Evolutionary conservation across 2,113 vertebrate species (phyloP), one percentile per base, ranked within the genome.

Genomic region (Centrocercus urophasianus): DNA sequence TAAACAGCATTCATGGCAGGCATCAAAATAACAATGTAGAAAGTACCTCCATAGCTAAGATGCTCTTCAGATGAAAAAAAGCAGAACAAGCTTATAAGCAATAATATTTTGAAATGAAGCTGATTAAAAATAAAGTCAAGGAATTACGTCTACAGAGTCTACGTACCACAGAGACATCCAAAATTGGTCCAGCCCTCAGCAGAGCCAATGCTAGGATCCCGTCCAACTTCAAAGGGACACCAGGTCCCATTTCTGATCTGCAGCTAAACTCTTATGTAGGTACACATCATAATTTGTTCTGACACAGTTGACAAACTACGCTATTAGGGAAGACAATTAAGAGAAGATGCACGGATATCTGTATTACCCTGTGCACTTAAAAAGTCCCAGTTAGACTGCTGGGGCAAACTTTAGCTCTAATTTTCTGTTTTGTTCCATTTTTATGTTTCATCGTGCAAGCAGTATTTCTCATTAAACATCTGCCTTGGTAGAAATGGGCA

Each of bases 361-460:
- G 8, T 48, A 67, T 57, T 83, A 57, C 8, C 18, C 25, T 52
- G 7, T 60, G n/a, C n/a, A 78, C n/a, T 74, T 64, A 43, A 83
- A 79, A 92, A 32, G 32, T 45, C 32, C 40, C 28, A 48, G 67
- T 60, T 71, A 64, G 67, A 52, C 8, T n/a, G 13, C 25, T 7
- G 1, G 56, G 47, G 18, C 11, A 90, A 93, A 52, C 12, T 11
- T 30, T 57, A 47, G 36, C 34, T 77, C 76, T 72, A 67, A 88
- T 81, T 81, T 86, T 61, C 54, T 56, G 21, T 4, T 94, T 78
- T 73, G 32, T 50, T 89, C 12, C 1, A 74, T 78, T 90, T 91
- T 83, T 83, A 83, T 30, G 57, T 54, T 86, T 82, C 73, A 91
- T 50, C 65, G 59, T 42, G 65, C 57, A 88, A 81, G 69, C 48